Base-by-base conservation (phyloP, 2,113 vertebrate genomes). In the Misgurnus mizolepis region DNA sequence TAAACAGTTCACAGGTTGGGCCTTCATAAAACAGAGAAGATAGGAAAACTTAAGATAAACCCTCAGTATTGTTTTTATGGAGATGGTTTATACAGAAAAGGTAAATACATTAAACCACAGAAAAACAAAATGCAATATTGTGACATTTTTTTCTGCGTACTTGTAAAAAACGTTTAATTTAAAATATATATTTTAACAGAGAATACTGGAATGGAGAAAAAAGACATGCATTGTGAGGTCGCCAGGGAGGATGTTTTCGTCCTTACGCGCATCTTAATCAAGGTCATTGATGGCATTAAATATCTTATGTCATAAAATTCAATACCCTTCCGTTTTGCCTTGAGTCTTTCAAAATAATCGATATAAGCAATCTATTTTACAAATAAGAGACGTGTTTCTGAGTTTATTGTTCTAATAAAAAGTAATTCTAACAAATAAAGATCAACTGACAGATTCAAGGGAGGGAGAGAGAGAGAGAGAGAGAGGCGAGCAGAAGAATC, bases 1-100 rank as follows among this genome's bases (percentile, higher is more conserved):
- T 89, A 88, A n/a, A 81, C 73, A 87, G 88, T 88, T 89, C 87
- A 83, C 85, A 86, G 87, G 84, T 84, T 88, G 61, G 84, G 84
- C 11, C 64, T 78, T 43, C 55, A 81, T 11, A 5, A 53, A 39
- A 76, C 2, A 22, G 18, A 39, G 11, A 15, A 60, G 8, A 47
- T 5, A 14, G 6, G 9, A 6, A 79, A 14, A 39, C 45, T 39
- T 4, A n/a, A 34, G 3, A 1, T 11, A 12, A 53, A 53, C 9
- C 49, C 4, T 12, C 12, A 14, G 4, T 2, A 53, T 2, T 53
- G 4, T 12, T 53, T n/a, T 53, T 1, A 9, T 11, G 1, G n/a
- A 22, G 22, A 22, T 1, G 27, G 27, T 34, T 34, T 34, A 34
- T 34, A 34, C 27, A 34, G 27, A 34, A 34, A 58, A 7, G 17